A percentile compares a stretch with the other conserved stretches of the same genome.
Conservation (phyloP, 2,888 invertebrate species). For the Nemoura dubitans region DNA sequence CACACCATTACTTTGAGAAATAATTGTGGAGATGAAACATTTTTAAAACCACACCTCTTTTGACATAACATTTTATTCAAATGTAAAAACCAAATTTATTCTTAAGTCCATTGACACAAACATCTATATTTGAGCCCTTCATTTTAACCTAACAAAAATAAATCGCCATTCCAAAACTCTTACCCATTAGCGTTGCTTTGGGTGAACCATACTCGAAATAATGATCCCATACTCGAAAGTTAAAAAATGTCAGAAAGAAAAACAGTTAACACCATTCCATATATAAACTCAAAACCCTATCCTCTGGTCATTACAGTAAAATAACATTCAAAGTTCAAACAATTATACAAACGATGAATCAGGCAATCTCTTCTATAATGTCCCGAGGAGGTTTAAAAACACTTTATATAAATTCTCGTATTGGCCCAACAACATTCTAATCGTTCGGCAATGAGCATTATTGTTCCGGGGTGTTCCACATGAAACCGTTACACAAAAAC, state of each 20-base stretch:
- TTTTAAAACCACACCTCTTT: neutral
- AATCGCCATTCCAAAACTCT: constrained; percentile 30
- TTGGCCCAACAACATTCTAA: too few species aligned
- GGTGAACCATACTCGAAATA: too few species aligned
- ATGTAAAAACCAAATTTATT: neutral
- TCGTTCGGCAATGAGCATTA: neutral
- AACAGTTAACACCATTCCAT: too few species aligned
- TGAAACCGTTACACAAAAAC: constrained; percentile 15
- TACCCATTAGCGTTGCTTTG: neutral
- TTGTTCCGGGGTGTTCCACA: neutral
- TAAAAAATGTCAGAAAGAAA: too few species aligned
- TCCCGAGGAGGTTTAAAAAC: too few species aligned
- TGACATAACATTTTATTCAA: neutral
- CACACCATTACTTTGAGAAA: neutral
- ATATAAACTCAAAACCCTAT: too few species aligned
- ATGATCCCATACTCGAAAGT: too few species aligned
- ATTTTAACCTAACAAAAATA: constrained; percentile 14
- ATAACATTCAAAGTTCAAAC: too few species aligned
- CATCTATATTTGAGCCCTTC: neutral
- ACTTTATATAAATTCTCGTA: too few species aligned
- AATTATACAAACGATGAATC: too few species aligned
- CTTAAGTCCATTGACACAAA: neutral
- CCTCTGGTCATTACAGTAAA: too few species aligned
- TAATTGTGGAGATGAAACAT: neutral
- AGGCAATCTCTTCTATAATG: neutral